These are phyloP conservation scores for Upupa epops DNA, from an alignment of 2,113 vertebrate genomes.

Conservation along the genomic window DNA sequence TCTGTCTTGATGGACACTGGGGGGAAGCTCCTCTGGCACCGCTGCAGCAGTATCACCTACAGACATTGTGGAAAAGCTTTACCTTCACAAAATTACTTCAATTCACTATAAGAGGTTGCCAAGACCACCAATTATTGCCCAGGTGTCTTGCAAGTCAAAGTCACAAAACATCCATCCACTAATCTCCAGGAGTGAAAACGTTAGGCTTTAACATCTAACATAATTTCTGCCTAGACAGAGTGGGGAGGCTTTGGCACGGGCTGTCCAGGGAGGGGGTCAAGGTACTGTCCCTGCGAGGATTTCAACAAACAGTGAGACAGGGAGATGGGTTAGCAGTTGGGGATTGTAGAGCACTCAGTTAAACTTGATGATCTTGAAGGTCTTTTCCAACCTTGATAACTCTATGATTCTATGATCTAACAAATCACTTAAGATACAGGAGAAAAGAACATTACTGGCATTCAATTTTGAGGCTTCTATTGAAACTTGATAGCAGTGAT, in stretches of 20 bases:
- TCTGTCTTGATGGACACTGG: neutral
- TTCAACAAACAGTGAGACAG: too few relatives aligned
- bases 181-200: rapidly evolving
- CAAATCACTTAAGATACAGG: neutral
- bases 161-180: neutral
- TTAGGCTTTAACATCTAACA: too few relatives aligned
- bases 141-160: neutral
- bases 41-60: neutral
- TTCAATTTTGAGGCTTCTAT: neutral
- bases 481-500: neutral
- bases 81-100: neutral
- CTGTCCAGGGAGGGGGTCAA: too few relatives aligned
- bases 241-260: too few relatives aligned
- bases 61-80: neutral
- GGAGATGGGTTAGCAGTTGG: too few relatives aligned
- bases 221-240: too few relatives aligned
- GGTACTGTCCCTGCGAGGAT: too few relatives aligned
- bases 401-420: too few relatives aligned
- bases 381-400: too few relatives aligned
- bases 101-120: neutral
- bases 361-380: too few relatives aligned
- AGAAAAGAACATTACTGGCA: neutral
- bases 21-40: neutral
- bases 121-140: neutral
- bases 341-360: too few relatives aligned